Conservation (phyloP, 2,113 vertebrate genomes). For the Okapia johnstoni region DNA sequence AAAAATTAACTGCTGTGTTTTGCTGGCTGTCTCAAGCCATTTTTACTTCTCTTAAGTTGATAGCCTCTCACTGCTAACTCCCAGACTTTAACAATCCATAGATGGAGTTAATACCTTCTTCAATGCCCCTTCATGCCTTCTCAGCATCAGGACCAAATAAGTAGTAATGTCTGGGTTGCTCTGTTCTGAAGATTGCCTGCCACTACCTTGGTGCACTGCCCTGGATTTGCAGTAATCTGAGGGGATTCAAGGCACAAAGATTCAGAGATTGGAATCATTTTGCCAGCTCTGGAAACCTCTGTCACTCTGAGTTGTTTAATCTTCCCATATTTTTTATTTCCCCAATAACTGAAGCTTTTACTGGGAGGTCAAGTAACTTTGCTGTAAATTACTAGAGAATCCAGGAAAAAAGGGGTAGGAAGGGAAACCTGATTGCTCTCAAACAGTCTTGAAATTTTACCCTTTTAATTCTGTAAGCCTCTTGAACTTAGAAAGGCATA, state of each 20-base stretch:
- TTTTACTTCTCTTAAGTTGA: not conserved
- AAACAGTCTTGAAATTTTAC: not conserved
- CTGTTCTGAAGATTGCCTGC: not conserved
- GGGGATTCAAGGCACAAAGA: not conserved
- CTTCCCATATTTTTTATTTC: slow-evolving; percentile 44
- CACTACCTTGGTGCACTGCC: not conserved
- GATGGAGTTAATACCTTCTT: not conserved
- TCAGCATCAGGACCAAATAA: not conserved
- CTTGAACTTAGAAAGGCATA: not conserved
- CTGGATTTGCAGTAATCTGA: not conserved
- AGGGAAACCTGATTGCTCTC: not conserved
- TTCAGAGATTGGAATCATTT: slow-evolving; percentile 25
- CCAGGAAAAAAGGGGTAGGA: slow-evolving; percentile 55
- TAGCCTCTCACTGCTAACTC: not conserved
- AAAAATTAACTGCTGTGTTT: not conserved
- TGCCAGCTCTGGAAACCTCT: slow-evolving; percentile 40
- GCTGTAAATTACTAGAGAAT: slow-evolving; percentile 51
- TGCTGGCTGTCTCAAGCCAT: not conserved
- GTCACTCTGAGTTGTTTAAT: slow-evolving; percentile 57
- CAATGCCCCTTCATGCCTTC: rapidly evolving
- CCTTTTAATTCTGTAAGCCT: not conserved
- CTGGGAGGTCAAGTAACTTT: slow-evolving; percentile 50
- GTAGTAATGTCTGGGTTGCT: not conserved
- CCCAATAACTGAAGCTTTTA: slow-evolving; percentile 48
- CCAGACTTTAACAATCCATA: not conserved